phyloP scores from a whole-genome alignment of 2,113 vertebrate species.

The Megaptera novaeangliae region DNA sequence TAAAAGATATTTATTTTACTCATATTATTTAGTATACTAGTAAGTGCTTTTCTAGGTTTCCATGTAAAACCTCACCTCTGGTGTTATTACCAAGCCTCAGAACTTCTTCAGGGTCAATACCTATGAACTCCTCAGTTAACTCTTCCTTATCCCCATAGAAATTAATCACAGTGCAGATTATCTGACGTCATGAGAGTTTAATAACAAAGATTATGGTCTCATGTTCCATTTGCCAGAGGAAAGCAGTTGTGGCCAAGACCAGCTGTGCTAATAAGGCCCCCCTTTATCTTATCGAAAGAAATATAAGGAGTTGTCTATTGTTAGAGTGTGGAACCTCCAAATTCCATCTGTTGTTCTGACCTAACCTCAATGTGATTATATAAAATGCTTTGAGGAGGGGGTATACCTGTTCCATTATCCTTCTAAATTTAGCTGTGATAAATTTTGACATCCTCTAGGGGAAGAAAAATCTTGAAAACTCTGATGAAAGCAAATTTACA shows the following conservation, averaged over 20 bases:
- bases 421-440: constrained; percentile 51
- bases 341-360: constrained; percentile 2
- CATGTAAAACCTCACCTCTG: not conserved
- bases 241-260: not conserved
- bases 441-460: constrained; percentile 31
- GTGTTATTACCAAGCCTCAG: not conserved
- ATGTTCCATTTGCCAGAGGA: not conserved
- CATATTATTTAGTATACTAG: not conserved
- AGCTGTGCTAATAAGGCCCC: not conserved
- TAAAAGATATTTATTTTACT: not conserved
- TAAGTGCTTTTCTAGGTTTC: not conserved
- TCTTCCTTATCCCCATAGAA: not conserved
- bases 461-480: constrained; percentile 41
- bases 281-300: not conserved
- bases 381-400: constrained; percentile 6
- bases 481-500: constrained; percentile 31
- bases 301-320: not conserved
- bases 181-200: not conserved
- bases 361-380: not conserved
- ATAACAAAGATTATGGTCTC: not conserved
- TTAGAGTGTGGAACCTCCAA: not conserved
- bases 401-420: not conserved
- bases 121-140: not conserved
- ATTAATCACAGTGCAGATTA: not conserved
- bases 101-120: not conserved